phyloP scores from a whole-genome alignment of 2,113 vertebrate species.

The Alaudala cheleensis region DNA sequence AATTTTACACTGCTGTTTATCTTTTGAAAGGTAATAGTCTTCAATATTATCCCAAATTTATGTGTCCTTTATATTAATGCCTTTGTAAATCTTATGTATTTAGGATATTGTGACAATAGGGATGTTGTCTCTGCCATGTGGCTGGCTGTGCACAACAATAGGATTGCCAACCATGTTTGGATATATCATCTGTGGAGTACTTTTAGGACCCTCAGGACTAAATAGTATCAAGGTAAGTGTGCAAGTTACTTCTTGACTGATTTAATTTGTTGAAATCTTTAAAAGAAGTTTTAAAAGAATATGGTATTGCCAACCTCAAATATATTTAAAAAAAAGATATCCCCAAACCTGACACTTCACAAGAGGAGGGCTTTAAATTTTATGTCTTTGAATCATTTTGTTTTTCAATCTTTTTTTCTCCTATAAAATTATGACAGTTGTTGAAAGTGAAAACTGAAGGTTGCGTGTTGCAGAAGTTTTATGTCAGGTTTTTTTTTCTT shows the following conservation, averaged over 20 bases:
- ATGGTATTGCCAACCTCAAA: background rate
- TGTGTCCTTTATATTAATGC: background rate
- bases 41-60: background rate
- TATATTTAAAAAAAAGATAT: background rate
- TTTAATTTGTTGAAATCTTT: background rate
- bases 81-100: background rate
- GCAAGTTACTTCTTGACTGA: background rate
- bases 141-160: slow-evolving; percentile 89
- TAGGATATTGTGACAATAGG: slow-evolving; percentile 94
- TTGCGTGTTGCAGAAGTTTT: background rate
- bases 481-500: background rate
- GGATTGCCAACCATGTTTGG: slow-evolving; percentile 97
- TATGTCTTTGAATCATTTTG: background rate
- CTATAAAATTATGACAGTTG: background rate
- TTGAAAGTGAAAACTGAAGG: background rate
- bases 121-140: slow-evolving; percentile 93
- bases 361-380: background rate
- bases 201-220: slow-evolving; percentile 92
- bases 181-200: slow-evolving; percentile 92
- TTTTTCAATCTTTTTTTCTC: background rate
- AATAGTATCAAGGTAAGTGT: slow-evolving; percentile 91
- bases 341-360: background rate
- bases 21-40: background rate
- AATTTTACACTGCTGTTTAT: background rate
- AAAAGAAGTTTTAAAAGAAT: background rate